Evolutionary conservation across 2,113 vertebrate species (phyloP).

Genomic region (Daphoenositta chrysoptera): DNA sequence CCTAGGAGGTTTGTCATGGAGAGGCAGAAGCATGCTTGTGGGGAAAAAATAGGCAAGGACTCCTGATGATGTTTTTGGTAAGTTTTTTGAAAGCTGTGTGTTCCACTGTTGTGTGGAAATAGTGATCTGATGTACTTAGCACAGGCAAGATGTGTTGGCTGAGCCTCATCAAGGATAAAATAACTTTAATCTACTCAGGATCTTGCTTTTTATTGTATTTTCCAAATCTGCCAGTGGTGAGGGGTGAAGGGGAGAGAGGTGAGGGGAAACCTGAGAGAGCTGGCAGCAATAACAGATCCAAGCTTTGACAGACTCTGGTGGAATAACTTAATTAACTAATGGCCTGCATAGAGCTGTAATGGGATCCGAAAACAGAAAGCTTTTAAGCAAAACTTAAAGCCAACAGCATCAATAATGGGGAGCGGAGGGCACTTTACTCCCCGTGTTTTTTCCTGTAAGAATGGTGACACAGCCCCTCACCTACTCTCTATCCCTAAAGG

Average conservation of each 20-base stretch:
- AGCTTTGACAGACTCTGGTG: slow-evolving; percentile 32
- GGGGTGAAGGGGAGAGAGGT: neutral
- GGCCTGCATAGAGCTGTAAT: slow-evolving; percentile 47
- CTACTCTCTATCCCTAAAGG: neutral
- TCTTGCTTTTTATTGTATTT: neutral
- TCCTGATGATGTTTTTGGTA: neutral
- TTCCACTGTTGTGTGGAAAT: neutral
- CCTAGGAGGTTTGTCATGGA: neutral
- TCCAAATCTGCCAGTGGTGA: neutral
- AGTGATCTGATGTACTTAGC: neutral
- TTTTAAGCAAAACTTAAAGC: slow-evolving; percentile 63
- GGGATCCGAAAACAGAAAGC: slow-evolving; percentile 48
- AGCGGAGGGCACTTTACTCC: neutral
- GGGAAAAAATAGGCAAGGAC: neutral
- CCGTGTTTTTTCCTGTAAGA: neutral
- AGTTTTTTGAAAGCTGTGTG: neutral
- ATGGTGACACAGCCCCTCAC: neutral
- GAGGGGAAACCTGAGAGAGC: neutral
- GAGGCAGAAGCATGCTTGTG: neutral
- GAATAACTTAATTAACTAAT: slow-evolving; percentile 74
- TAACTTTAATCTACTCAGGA: neutral
- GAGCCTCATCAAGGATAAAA: neutral
- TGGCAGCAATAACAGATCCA: slow-evolving; percentile 45
- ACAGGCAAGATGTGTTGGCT: neutral
- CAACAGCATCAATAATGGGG: slow-evolving; percentile 43